Conservation (phyloP, 2,113 vertebrate species). For the Anhinga rufa region DNA sequence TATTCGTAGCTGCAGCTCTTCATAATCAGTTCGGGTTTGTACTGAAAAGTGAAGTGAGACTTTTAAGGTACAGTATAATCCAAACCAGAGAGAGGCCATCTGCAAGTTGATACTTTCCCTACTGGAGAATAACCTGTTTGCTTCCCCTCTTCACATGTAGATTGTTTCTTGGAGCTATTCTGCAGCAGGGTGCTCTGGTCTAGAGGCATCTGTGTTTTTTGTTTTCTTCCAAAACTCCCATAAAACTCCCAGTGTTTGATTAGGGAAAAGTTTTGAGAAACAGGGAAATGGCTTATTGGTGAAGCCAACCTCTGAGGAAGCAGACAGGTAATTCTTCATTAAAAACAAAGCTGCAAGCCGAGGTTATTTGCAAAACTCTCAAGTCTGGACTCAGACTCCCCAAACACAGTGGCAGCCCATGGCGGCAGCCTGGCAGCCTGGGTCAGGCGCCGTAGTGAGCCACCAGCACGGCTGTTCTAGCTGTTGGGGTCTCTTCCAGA, state of each 20-base stretch:
- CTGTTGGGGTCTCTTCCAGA: background rate
- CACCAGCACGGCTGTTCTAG: constrained; percentile 44
- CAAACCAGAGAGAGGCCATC: background rate
- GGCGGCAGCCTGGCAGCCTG: background rate
- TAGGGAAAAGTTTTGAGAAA: background rate
- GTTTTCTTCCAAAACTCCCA: background rate
- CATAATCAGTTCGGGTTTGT: background rate
- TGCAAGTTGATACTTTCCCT: background rate
- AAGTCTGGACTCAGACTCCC: rapidly evolving
- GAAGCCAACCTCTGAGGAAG: background rate
- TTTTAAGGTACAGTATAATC: background rate
- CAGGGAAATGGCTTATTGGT: background rate
- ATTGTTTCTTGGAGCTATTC: background rate
- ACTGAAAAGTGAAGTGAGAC: background rate
- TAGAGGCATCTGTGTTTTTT: background rate
- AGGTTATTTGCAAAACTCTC: background rate
- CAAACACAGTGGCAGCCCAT: rapidly evolving
- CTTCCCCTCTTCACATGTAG: background rate
- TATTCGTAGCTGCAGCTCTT: background rate
- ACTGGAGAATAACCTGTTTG: background rate
- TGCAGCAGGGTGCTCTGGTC: background rate
- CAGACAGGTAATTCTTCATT: background rate
- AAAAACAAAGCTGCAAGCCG: background rate
- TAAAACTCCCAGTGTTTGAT: background rate
- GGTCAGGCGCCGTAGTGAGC: constrained; percentile 26